Conservation (phyloP, 2,888 invertebrate species). For the Chymomyza caudatula region DNA sequence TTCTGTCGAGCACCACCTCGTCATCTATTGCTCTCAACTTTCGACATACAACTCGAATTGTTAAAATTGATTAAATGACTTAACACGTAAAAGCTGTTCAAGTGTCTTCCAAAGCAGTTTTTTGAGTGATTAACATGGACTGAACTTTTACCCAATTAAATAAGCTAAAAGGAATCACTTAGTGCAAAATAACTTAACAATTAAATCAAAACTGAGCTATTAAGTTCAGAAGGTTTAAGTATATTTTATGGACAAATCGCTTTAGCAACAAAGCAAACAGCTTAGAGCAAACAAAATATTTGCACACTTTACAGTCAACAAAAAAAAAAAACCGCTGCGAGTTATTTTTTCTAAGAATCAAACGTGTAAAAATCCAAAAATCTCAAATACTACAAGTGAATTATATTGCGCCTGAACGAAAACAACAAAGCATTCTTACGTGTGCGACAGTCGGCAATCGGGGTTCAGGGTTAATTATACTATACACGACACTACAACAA, state of each 20-base stretch:
- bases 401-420: constrained; percentile 31
- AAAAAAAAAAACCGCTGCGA: background rate
- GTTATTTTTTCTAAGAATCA: constrained; percentile 34
- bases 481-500: background rate
- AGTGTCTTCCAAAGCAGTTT: too few relatives aligned
- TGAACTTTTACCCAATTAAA: too few relatives aligned
- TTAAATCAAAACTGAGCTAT: background rate
- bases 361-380: constrained; percentile 60
- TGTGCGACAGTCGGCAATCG: constrained; percentile 40
- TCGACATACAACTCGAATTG: too few relatives aligned
- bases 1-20: too few relatives aligned
- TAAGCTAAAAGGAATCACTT: too few relatives aligned
- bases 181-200: background rate
- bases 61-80: too few relatives aligned
- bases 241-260: background rate
- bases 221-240: background rate
- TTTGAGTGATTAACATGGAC: too few relatives aligned
- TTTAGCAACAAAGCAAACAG: background rate
- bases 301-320: constrained; percentile 18
- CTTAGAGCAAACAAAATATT: constrained; percentile 22
- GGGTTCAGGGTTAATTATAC: constrained; percentile 62
- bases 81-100: too few relatives aligned
- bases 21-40: too few relatives aligned
- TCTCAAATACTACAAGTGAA: constrained; percentile 13
- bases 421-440: constrained; percentile 49